phyloP scores from a whole-genome alignment of 2,888 invertebrate genomes.

The Limnephilus auricula region DNA sequence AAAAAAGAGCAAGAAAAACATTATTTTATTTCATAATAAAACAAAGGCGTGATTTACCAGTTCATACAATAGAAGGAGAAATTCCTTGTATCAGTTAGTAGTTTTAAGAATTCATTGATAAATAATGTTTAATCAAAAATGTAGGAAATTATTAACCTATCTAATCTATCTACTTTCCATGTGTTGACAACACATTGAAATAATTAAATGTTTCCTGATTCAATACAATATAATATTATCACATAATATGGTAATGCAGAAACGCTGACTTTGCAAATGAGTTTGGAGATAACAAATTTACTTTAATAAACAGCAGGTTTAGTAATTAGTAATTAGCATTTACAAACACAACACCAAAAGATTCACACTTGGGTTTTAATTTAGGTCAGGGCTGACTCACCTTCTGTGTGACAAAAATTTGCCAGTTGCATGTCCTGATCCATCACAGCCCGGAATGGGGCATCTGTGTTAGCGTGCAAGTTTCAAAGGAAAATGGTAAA shows the following conservation, averaged over 20 bases:
- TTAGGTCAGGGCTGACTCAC: conserved; percentile 76
- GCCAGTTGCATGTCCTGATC: conserved; percentile 98
- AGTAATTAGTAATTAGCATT: background rate
- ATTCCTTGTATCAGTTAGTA: background rate
- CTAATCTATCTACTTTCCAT: conserved; percentile 31
- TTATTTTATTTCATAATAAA: background rate
- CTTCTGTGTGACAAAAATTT: conserved; percentile 99
- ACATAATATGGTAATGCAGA: background rate
- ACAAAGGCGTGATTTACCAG: background rate
- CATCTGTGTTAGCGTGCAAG: conserved; percentile 87
- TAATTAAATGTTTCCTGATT: background rate
- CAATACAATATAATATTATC: background rate
- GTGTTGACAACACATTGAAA: background rate
- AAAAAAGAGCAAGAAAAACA: background rate
- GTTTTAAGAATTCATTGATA: background rate
- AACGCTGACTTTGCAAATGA: background rate
- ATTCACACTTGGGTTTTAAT: background rate
- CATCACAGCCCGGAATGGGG: conserved; percentile 97
- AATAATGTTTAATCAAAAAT: background rate
- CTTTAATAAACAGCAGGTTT: background rate
- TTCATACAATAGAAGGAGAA: background rate
- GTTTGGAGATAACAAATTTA: background rate
- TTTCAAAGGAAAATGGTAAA: conserved; percentile 65
- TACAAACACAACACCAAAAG: background rate
- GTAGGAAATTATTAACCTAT: conserved; percentile 5